Conservation (phyloP, 2,113 vertebrate genomes). For the Drymodes brunneopygia region DNA sequence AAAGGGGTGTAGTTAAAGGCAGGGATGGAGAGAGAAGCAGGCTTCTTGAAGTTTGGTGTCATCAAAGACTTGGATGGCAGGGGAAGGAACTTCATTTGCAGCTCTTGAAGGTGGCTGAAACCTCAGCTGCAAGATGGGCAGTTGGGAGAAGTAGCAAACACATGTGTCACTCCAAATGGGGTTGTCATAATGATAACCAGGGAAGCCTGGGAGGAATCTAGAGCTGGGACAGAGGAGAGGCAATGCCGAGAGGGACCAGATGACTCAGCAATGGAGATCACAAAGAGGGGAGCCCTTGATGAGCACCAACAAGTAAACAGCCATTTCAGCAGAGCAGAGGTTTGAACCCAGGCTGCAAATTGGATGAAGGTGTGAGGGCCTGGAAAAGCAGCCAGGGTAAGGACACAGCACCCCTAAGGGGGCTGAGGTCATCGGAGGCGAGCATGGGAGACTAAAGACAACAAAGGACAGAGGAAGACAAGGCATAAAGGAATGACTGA, state of each 20-base stretch:
- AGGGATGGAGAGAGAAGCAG: not conserved
- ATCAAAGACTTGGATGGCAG: not conserved
- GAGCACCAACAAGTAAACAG: not conserved
- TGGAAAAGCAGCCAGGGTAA: not conserved
- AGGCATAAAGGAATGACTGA: not conserved
- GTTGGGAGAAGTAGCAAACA: not conserved
- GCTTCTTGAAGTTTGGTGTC: not conserved
- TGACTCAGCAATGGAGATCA: constrained; percentile 35
- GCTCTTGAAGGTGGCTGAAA: not conserved
- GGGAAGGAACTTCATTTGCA: not conserved
- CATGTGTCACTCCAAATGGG: not conserved
- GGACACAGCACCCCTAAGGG: not conserved
- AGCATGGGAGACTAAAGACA: not conserved
- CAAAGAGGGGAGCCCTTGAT: not conserved
- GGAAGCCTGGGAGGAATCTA: not conserved
- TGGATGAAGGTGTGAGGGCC: not conserved
- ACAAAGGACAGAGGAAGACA: not conserved
- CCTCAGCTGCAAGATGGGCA: not conserved
- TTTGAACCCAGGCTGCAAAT: not conserved
- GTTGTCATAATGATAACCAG: not conserved
- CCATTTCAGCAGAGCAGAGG: not conserved
- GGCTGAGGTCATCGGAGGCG: not conserved
- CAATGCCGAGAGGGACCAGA: not conserved
- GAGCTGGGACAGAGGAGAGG: not conserved
- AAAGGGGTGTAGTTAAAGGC: not conserved